These are phyloP conservation scores for Scleropages formosus DNA, from an alignment of 2,797 vertebrate genomes.

Conservation along the genomic window DNA sequence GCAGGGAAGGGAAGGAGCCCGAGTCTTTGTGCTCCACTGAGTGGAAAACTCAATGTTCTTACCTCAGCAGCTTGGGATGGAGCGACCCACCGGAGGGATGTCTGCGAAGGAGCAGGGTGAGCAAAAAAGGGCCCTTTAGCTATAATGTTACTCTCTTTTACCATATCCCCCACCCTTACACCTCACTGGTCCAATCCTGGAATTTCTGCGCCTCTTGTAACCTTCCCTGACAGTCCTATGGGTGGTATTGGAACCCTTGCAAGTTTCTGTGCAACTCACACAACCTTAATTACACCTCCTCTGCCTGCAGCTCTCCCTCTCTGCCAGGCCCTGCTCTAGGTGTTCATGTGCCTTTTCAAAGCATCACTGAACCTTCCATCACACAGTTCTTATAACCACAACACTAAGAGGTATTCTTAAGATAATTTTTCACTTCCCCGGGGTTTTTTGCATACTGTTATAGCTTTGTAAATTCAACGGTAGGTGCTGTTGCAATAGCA, in stretches of 20 bases:
- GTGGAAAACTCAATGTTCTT: slow-evolving; percentile 78
- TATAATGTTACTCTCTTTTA: too few relatives aligned
- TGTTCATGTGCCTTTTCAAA: background rate
- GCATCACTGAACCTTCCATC: background rate
- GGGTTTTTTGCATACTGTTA: background rate
- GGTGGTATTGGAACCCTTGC: background rate
- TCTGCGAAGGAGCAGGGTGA: slow-evolving; percentile 50
- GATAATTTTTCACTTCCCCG: background rate
- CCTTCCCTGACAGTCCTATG: too few relatives aligned
- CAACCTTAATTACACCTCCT: background rate
- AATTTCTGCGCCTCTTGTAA: background rate
- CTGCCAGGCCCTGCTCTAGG: background rate
- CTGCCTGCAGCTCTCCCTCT: background rate
- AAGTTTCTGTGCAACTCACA: background rate
- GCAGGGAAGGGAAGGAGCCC: slow-evolving; percentile 65
- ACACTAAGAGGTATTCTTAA: too few relatives aligned
- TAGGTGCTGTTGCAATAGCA: background rate
- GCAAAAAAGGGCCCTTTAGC: background rate
- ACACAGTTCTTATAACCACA: too few relatives aligned
- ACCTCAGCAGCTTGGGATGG: slow-evolving; percentile 74
- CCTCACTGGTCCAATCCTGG: background rate
- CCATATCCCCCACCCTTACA: background rate
- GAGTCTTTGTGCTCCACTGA: slow-evolving; percentile 65
- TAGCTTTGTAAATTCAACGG: background rate
- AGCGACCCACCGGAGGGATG: slow-evolving; percentile 58